These are phyloP conservation scores for Lordiphosa collinella DNA, from an alignment of 1,140 invertebrate species.

Conservation along the genomic window DNA sequence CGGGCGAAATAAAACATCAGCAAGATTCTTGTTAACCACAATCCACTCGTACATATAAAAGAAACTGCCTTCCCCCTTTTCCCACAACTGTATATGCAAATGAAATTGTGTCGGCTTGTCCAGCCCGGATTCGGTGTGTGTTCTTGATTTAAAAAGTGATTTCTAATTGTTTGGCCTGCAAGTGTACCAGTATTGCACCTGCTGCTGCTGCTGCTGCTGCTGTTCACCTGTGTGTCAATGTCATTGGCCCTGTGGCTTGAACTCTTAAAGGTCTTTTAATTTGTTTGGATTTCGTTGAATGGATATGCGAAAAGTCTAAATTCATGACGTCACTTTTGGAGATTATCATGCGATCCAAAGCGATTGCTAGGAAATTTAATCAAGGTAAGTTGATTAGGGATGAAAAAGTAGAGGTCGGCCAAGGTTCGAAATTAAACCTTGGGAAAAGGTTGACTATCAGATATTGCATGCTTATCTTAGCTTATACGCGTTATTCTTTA, in stretches of 20 bases:
- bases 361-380: slow-evolving; percentile 68
- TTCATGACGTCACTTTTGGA: slow-evolving; percentile 73
- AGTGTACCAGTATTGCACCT: background rate
- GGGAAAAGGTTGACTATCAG: too few relatives aligned
- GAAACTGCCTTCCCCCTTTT: slow-evolving; percentile 1
- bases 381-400: slow-evolving; percentile 52
- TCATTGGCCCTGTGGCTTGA: slow-evolving; percentile 48
- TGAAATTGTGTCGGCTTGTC: slow-evolving; percentile 57
- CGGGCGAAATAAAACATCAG: slow-evolving; percentile 21
- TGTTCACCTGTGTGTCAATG: slow-evolving; percentile 49
- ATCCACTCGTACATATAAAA: slow-evolving; percentile 10
- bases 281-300: slow-evolving; percentile 18
- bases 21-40: slow-evolving; percentile 29
- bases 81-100: slow-evolving; percentile 42
- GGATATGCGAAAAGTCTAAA: slow-evolving; percentile 23
- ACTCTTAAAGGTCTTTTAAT: slow-evolving; percentile 22
- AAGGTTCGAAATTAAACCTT: too few relatives aligned
- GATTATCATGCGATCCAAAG: slow-evolving; percentile 78
- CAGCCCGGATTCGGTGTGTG: slow-evolving; percentile 32
- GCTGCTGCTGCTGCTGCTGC: background rate
- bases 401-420: too few relatives aligned
- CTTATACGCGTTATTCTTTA: too few relatives aligned
- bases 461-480: too few relatives aligned
- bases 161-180: slow-evolving; percentile 60
- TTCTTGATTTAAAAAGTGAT: slow-evolving; percentile 63